Percentiles rank a stretch among this genome's conserved stretches.
Evolutionary conservation across 2,888 invertebrate genomes (phyloP).

Genomic region (Allygus modestus): DNA sequence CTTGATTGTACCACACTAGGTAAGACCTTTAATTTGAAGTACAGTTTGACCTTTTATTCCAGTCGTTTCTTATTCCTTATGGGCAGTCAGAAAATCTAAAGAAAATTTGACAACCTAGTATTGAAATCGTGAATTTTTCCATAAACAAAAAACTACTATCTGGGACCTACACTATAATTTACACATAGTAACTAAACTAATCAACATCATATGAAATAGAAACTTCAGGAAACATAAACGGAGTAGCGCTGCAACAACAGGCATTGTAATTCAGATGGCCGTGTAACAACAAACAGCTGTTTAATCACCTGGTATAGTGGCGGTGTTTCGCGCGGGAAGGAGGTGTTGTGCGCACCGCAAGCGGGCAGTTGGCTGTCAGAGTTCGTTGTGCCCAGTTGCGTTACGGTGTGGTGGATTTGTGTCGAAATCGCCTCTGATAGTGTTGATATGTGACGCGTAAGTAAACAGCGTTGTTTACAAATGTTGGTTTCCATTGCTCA

Average conservation of each 20-base stretch:
- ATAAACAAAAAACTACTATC: too few relatives aligned
- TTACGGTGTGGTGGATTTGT: background rate
- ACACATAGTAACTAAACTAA: too few relatives aligned
- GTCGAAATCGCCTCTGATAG: background rate
- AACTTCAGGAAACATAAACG: too few relatives aligned
- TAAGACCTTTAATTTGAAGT: too few relatives aligned
- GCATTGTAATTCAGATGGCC: background rate
- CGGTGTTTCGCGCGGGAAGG: background rate
- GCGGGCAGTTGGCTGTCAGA: background rate
- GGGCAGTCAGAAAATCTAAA: too few relatives aligned
- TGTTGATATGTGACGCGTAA: background rate
- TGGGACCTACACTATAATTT: too few relatives aligned
- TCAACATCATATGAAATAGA: too few relatives aligned
- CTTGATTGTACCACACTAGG: too few relatives aligned
- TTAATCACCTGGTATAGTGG: conserved; percentile 23
- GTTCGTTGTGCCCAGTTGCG: background rate
- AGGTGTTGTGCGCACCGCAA: background rate
- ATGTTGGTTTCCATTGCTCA: conserved; percentile 1
- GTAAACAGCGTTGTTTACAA: background rate
- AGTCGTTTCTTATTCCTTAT: too few relatives aligned
- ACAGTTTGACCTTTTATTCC: too few relatives aligned
- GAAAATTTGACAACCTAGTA: too few relatives aligned
- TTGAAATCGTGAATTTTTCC: too few relatives aligned
- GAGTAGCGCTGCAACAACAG: background rate
- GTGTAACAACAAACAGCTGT: conserved; percentile 17